Conservation (phyloP, 2,888 invertebrate genomes). For the Halictus quadricinctus region DNA sequence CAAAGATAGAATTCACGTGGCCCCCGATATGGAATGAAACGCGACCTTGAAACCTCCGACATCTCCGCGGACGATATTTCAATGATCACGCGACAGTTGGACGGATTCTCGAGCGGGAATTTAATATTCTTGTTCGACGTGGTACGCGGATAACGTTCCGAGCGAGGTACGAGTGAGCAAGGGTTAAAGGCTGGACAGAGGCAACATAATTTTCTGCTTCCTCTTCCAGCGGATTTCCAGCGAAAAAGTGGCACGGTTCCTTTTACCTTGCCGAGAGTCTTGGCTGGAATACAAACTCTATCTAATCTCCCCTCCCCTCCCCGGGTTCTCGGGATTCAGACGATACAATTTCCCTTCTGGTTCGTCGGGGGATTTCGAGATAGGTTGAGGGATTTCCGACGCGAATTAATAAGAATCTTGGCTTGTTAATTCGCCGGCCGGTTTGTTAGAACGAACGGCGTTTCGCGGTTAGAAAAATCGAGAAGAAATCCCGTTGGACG, state of each 20-base stretch:
- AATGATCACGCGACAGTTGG: not conserved
- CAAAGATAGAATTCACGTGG: not conserved
- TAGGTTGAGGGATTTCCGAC: not conserved
- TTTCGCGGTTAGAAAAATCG: not conserved
- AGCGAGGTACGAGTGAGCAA: not conserved
- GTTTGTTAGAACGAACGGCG: not conserved
- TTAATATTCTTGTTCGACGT: conserved; percentile 4
- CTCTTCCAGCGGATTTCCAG: conserved; percentile 17
- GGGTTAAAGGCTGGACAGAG: conserved; percentile 4
- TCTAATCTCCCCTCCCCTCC: conserved; percentile 18
- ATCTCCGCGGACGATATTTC: not conserved
- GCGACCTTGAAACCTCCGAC: not conserved
- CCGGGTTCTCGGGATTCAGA: not conserved
- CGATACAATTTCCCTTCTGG: conserved; percentile 18
- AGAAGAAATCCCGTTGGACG: not conserved
- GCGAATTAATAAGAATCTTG: not conserved
- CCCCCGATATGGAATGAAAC: not conserved
- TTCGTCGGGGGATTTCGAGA: conserved; percentile 3
- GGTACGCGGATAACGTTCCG: not conserved
- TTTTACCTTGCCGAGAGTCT: conserved; percentile 16
- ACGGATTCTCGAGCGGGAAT: not conserved
- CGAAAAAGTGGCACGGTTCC: conserved; percentile 33
- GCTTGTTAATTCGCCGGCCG: not conserved
- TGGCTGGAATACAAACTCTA: conserved; percentile 9
- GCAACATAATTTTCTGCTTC: conserved; percentile 27